Percentiles rank a stretch among this genome's conserved stretches.
Conservation (phyloP, 2,113 vertebrate genomes). For the Psilopogon haemacephalus region DNA sequence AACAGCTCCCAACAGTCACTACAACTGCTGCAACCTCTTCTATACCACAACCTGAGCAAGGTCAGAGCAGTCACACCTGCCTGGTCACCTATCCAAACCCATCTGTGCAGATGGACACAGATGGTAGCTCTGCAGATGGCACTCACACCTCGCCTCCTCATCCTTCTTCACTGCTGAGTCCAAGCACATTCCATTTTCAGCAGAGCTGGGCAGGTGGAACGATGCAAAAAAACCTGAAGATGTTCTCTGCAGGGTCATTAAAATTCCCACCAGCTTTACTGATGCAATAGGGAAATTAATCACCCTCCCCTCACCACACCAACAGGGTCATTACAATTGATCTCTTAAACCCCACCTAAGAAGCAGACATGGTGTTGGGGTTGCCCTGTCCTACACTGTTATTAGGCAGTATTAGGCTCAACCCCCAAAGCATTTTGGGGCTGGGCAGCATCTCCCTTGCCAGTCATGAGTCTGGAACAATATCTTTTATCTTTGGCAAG, state of each 20-base stretch:
- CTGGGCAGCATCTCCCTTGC: not conserved
- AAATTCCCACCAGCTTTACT: not conserved
- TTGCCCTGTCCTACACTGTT: not conserved
- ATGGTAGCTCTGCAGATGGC: not conserved
- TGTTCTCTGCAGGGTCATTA: rapidly evolving
- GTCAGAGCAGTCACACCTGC: rapidly evolving
- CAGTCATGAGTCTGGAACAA: rapidly evolving
- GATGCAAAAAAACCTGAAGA: not conserved
- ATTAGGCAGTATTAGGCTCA: rapidly evolving
- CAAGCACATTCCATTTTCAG: not conserved
- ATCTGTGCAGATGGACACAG: not conserved
- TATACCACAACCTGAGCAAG: not conserved
- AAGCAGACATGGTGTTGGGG: not conserved
- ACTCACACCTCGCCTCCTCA: rapidly evolving
- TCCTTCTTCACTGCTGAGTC: rapidly evolving
- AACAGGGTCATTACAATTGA: not conserved
- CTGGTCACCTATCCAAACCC: not conserved
- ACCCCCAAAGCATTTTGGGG: not conserved
- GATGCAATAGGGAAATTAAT: not conserved
- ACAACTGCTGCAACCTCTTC: not conserved
- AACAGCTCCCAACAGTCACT: not conserved
- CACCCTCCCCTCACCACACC: not conserved
- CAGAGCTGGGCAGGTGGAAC: not conserved
- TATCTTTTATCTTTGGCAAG: not conserved
- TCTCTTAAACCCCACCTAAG: not conserved